phyloP scores from a whole-genome alignment of 1,140 invertebrate genomes.

The Zaprionus capensis region DNA sequence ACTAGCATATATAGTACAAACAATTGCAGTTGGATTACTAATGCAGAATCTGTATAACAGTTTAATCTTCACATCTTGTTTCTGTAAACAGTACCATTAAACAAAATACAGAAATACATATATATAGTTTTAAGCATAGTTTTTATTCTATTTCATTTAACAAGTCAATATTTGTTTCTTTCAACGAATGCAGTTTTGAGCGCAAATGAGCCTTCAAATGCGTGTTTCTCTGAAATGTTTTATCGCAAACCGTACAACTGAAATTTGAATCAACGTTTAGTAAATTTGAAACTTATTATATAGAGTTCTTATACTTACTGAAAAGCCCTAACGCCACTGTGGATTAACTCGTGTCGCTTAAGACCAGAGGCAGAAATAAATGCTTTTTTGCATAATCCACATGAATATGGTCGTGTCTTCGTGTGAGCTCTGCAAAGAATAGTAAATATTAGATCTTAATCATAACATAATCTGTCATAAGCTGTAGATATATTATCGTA shows the following conservation, averaged over 20 bases:
- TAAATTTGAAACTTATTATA: not conserved
- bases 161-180: conserved; percentile 13
- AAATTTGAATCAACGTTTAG: not conserved
- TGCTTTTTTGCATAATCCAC: conserved; percentile 50
- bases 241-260: conserved; percentile 56
- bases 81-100: not conserved
- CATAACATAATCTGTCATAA: not conserved
- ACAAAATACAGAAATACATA: not conserved
- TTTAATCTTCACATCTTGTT: not conserved
- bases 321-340: conserved; percentile 55
- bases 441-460: not conserved
- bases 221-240: conserved; percentile 65
- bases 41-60: too few species aligned
- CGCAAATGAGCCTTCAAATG: conserved; percentile 63
- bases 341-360: conserved; percentile 63
- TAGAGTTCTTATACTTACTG: conserved; percentile 42
- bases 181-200: conserved; percentile 49
- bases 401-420: conserved; percentile 57
- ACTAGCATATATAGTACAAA: not conserved
- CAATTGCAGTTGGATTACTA: not conserved
- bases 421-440: conserved; percentile 50
- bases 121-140: not conserved
- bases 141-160: conserved; percentile 10
- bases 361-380: conserved; percentile 59
- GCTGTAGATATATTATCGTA: conserved; percentile 1